Base-by-base conservation (phyloP, 2,888 invertebrate genomes). In the Tyria jacobaeae region DNA sequence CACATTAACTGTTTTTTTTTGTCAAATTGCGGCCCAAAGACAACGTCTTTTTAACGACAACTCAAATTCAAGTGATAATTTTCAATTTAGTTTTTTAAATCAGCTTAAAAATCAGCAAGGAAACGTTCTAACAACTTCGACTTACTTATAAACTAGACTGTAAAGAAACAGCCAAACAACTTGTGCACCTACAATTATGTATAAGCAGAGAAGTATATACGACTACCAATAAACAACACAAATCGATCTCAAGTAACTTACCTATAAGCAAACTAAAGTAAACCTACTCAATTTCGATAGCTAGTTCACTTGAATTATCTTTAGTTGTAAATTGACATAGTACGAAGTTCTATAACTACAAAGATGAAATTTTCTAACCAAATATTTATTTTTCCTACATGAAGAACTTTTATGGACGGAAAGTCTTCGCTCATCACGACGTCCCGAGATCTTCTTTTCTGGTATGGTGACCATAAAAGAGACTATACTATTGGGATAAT, bases 311-410 rank as follows among this genome's bases (percentile, higher is more conserved):
- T 51, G 14, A 52, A 34, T 64, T 66, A 66, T 67, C 60, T 53
- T 62, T 57, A 37, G 44, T 25, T 58, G 53, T 56, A 68, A 73
- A 70, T 66, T 67, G 54, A 27, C 31, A n/a, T 53, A 49, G 47
- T 64, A 27, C 65, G 70, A 73, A 72, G 75, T 79, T 62, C 63
- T 44, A 21, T 31, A 21, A 21, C 31, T 34, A 55, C 55, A 69
- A 75, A 67, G 69, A 76, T 78, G 71, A 71, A 76, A 71, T 73
- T 67, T 24, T 56, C 55, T 57, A 39, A 25, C 37, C 59, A 73
- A 79, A 77, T 71, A 74, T 78, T 74, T 74, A 71, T 73, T 75
- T 67, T 69, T 65, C 66, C 53, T 65, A 55, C 51, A 66, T 68
- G 54, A 68, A 66, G 67, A 59, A 64, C 66, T 76, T 75, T 67